These are phyloP conservation scores for Drosophila santomea DNA, from an alignment of 1,140 invertebrate genomes.

Conservation along the genomic window DNA sequence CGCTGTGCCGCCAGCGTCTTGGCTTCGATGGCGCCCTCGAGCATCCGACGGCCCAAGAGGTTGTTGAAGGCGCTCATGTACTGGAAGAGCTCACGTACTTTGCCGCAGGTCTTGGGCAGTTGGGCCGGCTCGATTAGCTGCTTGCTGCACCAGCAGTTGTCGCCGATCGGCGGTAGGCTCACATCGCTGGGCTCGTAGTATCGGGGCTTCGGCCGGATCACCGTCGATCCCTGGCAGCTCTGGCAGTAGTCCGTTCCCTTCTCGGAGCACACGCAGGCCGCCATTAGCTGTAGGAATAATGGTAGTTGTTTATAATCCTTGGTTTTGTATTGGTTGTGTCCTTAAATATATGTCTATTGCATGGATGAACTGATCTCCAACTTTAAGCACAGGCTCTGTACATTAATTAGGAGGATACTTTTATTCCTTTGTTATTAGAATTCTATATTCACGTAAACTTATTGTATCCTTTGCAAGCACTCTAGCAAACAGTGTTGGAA, in stretches of 20 bases:
- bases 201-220: conserved; percentile 65
- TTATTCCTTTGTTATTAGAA: too few species aligned
- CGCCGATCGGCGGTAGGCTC: conserved; percentile 73
- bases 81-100: conserved; percentile 82
- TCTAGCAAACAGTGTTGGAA: background rate
- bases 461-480: background rate
- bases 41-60: conserved; percentile 69
- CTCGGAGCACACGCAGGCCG: conserved; percentile 79
- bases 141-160: conserved; percentile 80
- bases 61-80: conserved; percentile 75
- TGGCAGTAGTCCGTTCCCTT: conserved; percentile 80
- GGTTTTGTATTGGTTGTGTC: background rate
- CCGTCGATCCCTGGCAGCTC: conserved; percentile 55
- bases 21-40: conserved; percentile 72
- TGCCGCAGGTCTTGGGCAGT: conserved; percentile 74
- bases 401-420: too few species aligned
- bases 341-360: too few species aligned
- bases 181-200: conserved; percentile 56
- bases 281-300: conserved; percentile 41
- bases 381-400: too few species aligned
- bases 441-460: too few species aligned
- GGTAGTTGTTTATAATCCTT: background rate
- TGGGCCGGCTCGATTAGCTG: conserved; percentile 76
- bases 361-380: too few species aligned
- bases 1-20: conserved; percentile 72